Evolutionary conservation across 1,140 invertebrate species (phyloP).

Genomic region (Leptinotarsa lineolata): DNA sequence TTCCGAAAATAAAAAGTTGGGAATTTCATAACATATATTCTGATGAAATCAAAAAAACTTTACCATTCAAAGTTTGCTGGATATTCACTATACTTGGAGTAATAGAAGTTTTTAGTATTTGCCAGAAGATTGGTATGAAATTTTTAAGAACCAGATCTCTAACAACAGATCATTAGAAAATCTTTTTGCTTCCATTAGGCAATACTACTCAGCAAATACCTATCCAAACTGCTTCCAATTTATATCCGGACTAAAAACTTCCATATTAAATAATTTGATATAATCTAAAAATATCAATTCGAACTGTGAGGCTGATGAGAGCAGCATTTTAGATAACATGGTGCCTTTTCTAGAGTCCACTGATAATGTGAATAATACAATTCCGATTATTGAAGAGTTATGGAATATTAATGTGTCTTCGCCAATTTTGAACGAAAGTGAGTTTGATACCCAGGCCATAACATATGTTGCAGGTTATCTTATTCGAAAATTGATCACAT

Average conservation of each 20-base stretch:
- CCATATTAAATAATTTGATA: conserved; percentile 28
- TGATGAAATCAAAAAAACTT: conserved; percentile 14
- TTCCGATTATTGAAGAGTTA: not conserved
- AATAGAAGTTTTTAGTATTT: conserved; percentile 23
- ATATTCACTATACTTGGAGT: conserved; percentile 27
- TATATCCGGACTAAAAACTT: conserved; percentile 29
- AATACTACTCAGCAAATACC: conserved; percentile 28
- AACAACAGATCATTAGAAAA: conserved; percentile 34
- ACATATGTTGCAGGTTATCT: conserved; percentile 4
- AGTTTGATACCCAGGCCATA: conserved; percentile 6
- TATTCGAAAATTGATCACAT: conserved; percentile 5
- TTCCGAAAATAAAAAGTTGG: conserved; percentile 29
- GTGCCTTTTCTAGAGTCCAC: not conserved
- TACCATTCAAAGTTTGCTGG: conserved; percentile 29
- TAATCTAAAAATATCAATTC: not conserved
- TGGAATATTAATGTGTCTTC: not conserved
- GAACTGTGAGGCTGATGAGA: conserved; percentile 28
- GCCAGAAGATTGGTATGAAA: conserved; percentile 25
- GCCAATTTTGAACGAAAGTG: not conserved
- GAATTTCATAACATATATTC: conserved; percentile 18
- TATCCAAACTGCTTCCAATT: conserved; percentile 34
- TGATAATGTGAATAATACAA: not conserved
- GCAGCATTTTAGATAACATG: conserved; percentile 23
- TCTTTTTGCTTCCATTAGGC: conserved; percentile 29
- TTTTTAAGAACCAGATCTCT: conserved; percentile 28